These are phyloP conservation scores for Otocyon megalotis DNA, from an alignment of 2,113 vertebrate genomes.

Conservation along the genomic window DNA sequence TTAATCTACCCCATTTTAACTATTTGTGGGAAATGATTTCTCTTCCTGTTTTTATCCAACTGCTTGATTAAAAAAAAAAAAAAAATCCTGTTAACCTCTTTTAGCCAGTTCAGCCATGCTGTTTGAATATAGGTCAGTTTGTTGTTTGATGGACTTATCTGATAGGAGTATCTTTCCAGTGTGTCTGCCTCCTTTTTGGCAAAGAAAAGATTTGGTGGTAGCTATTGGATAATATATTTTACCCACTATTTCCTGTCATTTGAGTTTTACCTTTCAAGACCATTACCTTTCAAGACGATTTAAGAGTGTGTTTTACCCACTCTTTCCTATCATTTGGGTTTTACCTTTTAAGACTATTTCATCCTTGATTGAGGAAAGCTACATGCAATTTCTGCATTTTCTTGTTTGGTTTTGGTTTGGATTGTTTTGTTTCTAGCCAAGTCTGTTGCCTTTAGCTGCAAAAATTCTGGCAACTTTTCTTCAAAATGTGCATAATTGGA, in stretches of 20 bases:
- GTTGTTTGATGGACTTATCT: not conserved
- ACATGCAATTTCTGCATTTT: slow-evolving; percentile 31
- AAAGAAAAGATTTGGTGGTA: not conserved
- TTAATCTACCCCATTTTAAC: not conserved
- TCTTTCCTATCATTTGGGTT: slow-evolving; percentile 25
- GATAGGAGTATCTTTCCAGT: not conserved
- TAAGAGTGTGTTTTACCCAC: not conserved
- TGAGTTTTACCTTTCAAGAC: not conserved
- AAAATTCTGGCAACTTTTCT: slow-evolving; percentile 9
- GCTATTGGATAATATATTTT: not conserved
- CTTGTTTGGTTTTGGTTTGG: not conserved
- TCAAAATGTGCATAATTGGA: slow-evolving; percentile 24
- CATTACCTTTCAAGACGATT: not conserved
- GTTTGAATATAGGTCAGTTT: not conserved
- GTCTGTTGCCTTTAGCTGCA: not conserved
- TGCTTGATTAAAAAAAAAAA: not conserved
- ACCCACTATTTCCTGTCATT: not conserved
- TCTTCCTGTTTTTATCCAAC: not conserved
- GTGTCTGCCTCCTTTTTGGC: not conserved
- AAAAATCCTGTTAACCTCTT: not conserved
- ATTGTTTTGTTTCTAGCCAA: not conserved
- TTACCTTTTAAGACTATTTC: not conserved
- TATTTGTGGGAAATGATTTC: not conserved
- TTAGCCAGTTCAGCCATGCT: not conserved
- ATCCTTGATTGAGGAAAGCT: not conserved